These are phyloP conservation scores for Zaprionus davidi DNA, from an alignment of 1,140 invertebrate species.

Conservation along the genomic window DNA sequence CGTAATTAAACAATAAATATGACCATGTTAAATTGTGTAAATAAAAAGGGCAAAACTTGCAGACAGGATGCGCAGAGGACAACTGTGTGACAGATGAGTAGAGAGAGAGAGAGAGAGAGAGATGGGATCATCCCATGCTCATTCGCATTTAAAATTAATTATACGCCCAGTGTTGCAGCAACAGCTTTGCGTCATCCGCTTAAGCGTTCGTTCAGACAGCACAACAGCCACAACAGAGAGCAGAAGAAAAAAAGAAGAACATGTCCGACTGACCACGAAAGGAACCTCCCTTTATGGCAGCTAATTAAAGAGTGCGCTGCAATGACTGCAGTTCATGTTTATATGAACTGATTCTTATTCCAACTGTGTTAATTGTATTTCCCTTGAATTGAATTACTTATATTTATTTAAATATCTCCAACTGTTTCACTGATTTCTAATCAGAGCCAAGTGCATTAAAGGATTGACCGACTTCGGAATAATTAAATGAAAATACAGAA, in stretches of 20 bases:
- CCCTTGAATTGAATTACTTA: slow-evolving; percentile 20
- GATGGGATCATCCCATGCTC: slow-evolving; percentile 43
- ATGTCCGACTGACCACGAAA: slow-evolving; percentile 12
- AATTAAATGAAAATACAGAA: slow-evolving; percentile 27
- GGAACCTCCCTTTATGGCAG: slow-evolving; percentile 40
- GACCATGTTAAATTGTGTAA: slow-evolving; percentile 43
- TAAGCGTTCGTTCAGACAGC: slow-evolving; percentile 64
- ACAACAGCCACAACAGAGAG: not conserved
- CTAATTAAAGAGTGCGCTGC: slow-evolving; percentile 60
- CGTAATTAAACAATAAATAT: slow-evolving; percentile 78
- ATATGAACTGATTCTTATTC: slow-evolving; percentile 3
- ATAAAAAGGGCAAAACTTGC: slow-evolving; percentile 52
- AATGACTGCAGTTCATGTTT: slow-evolving; percentile 16
- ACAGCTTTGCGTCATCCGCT: slow-evolving; percentile 71
- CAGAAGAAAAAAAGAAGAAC: not conserved
- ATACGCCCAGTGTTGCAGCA: slow-evolving; percentile 67
- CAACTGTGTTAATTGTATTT: not conserved
- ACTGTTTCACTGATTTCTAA: slow-evolving; percentile 2
- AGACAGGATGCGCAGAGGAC: slow-evolving; percentile 19
- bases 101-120: not conserved
- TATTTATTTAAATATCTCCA: slow-evolving; percentile 19
- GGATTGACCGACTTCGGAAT: slow-evolving; percentile 3
- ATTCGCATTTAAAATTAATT: slow-evolving; percentile 77
- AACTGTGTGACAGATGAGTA: slow-evolving; percentile 5
- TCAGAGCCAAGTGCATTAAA: slow-evolving; percentile 17